Percentiles rank a stretch among this genome's conserved stretches.
Conservation (phyloP, 2,888 invertebrate species). For the Ecliptopera silaceata region DNA sequence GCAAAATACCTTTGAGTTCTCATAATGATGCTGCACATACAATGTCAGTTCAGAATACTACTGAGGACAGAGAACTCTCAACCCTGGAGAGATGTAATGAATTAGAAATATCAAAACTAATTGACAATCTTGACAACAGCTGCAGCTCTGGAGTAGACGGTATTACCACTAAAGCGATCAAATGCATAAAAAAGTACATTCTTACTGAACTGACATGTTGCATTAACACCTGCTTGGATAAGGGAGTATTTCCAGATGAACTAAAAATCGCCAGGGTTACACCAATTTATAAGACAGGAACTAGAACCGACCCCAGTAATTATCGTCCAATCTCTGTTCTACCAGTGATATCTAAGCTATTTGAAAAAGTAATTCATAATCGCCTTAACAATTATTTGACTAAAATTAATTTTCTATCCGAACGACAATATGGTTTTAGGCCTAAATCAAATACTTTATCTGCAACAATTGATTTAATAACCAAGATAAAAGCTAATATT, state of each 20-base stretch:
- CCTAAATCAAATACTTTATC: background rate
- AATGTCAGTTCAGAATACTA: too few relatives aligned
- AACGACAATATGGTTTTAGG: background rate
- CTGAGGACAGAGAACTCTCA: background rate
- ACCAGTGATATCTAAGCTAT: too few relatives aligned
- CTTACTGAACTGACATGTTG: background rate
- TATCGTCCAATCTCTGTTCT: too few relatives aligned
- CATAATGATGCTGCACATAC: background rate
- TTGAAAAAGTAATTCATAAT: too few relatives aligned
- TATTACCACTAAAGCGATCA: background rate
- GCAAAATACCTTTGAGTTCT: slow-evolving; percentile 19
- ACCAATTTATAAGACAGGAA: too few relatives aligned
- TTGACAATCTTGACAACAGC: background rate
- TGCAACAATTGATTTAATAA: background rate
- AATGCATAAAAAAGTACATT: background rate
- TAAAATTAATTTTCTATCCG: background rate
- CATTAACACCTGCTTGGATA: background rate
- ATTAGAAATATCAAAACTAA: background rate
- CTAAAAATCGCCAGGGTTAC: background rate
- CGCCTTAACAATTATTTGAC: background rate
- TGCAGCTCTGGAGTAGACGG: background rate
- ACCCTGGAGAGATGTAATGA: background rate
- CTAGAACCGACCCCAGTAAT: too few relatives aligned
- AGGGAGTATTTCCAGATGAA: background rate
- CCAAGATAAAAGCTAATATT: too few relatives aligned